Conservation (phyloP, 2,113 vertebrate species). For the Cyprinus carpio region DNA sequence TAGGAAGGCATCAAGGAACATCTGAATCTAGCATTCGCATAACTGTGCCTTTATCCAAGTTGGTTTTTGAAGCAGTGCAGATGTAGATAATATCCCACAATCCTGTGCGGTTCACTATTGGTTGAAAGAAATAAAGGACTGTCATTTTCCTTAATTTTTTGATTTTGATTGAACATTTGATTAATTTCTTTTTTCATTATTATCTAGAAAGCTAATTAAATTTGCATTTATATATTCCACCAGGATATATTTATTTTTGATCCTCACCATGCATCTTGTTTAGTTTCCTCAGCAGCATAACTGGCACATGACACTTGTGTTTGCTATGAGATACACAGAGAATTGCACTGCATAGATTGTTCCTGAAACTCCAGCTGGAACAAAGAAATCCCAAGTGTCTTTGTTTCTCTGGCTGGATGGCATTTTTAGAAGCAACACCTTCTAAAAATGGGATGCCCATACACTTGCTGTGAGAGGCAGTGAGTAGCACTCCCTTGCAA, state of each 20-base stretch:
- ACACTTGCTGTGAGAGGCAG: slow-evolving; percentile 13
- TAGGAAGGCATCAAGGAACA: slow-evolving; percentile 2
- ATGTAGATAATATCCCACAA: not conserved
- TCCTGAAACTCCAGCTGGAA: slow-evolving; percentile 57
- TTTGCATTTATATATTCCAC: too few relatives aligned
- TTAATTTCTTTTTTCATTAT: not conserved
- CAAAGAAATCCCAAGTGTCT: slow-evolving; percentile 22
- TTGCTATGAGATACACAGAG: slow-evolving; percentile 2
- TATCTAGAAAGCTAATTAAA: not conserved
- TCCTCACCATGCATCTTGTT: not conserved
- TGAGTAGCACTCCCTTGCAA: not conserved
- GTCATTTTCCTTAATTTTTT: not conserved
- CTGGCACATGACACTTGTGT: not conserved
- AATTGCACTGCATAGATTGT: slow-evolving; percentile 33
- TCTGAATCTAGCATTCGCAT: not conserved
- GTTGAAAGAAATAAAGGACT: not conserved
- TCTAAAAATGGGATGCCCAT: slow-evolving; percentile 28
- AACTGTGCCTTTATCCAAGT: slow-evolving; percentile 12
- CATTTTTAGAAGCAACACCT: slow-evolving; percentile 32
- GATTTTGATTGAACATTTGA: too few relatives aligned
- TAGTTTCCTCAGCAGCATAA: not conserved
- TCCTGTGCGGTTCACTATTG: not conserved
- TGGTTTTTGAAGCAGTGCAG: slow-evolving; percentile 9
- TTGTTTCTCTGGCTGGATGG: slow-evolving; percentile 24
- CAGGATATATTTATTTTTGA: not conserved